These are phyloP conservation scores for Drosophila meridiana DNA, from an alignment of 2,888 invertebrate genomes.

Conservation along the genomic window DNA sequence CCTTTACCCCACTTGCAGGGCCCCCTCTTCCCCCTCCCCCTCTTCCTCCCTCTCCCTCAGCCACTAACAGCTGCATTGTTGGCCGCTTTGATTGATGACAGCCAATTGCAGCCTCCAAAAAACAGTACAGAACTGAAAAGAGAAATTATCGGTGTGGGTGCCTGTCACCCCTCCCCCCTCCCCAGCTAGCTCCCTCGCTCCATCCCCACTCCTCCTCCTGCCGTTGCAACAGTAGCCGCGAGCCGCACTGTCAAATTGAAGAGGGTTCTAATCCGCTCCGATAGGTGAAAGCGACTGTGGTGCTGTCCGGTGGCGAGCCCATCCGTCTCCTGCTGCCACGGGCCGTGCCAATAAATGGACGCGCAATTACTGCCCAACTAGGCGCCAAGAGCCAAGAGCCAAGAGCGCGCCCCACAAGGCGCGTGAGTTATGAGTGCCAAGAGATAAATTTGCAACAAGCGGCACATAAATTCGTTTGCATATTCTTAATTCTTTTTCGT, in stretches of 20 bases:
- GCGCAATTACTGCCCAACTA: constrained; percentile 73
- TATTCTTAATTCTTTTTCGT: background rate
- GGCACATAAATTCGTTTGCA: constrained; percentile 52
- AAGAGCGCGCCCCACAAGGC: constrained; percentile 57
- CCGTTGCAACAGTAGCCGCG: constrained; percentile 22
- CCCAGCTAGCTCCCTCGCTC: background rate
- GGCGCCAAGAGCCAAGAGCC: constrained; percentile 64
- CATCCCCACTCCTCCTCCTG: background rate
- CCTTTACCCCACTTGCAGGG: background rate
- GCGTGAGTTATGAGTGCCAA: constrained; percentile 71
- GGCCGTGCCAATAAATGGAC: constrained; percentile 65
- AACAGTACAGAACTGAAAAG: constrained; percentile 44
- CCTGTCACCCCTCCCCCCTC: background rate
- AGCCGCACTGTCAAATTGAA: constrained; percentile 45
- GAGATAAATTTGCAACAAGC: constrained; percentile 61
- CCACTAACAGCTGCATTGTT: constrained; percentile 57
- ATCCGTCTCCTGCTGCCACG: constrained; percentile 20
- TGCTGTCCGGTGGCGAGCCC: background rate
- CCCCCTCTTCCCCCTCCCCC: background rate
- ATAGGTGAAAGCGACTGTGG: constrained; percentile 53
- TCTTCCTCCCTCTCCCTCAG: too few species aligned
- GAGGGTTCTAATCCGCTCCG: constrained; percentile 70
- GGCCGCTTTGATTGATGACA: constrained; percentile 80
- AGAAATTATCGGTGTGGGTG: constrained; percentile 70
- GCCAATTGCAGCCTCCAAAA: constrained; percentile 74